A percentile compares a stretch with the other conserved stretches of the same genome.
Conservation (phyloP, 2,797 vertebrate species). For the Furcifer pardalis region DNA sequence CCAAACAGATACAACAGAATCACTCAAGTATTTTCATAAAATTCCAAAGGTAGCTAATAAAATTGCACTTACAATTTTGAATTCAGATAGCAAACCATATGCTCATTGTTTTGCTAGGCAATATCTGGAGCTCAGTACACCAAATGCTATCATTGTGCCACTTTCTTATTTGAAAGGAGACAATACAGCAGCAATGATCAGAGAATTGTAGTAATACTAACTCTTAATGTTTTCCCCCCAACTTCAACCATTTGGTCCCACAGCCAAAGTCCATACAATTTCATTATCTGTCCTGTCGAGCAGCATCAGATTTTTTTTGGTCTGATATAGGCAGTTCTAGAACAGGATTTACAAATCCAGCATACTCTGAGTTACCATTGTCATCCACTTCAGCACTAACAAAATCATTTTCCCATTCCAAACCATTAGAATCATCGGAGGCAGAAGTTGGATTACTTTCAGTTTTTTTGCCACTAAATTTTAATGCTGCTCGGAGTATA, state of each 20-base stretch:
- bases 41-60: conserved; percentile 72
- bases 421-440: conserved; percentile 90
- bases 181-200: conserved; percentile 13
- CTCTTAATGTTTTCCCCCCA: conserved; percentile 10
- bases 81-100: conserved; percentile 48
- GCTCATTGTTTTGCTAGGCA: conserved; percentile 31
- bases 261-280: background rate
- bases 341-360: conserved; percentile 91
- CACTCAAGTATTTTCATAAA: conserved; percentile 59
- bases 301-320: conserved; percentile 50
- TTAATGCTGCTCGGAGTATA: conserved; percentile 90
- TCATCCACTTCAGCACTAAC: conserved; percentile 89
- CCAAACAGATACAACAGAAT: conserved; percentile 59
- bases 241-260: conserved; percentile 51
- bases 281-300: conserved; percentile 78
- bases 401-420: conserved; percentile 99
- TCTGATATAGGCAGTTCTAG: conserved; percentile 81
- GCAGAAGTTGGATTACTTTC: conserved; percentile 87
- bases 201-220: conserved; percentile 19
- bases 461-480: conserved; percentile 74
- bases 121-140: conserved; percentile 27
- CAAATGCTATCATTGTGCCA: background rate
- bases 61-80: conserved; percentile 80
- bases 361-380: conserved; percentile 85
- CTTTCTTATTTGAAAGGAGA: conserved; percentile 23